These are phyloP conservation scores for Zaprionus camerounensis DNA, from an alignment of 1,140 invertebrate genomes.

Conservation along the genomic window DNA sequence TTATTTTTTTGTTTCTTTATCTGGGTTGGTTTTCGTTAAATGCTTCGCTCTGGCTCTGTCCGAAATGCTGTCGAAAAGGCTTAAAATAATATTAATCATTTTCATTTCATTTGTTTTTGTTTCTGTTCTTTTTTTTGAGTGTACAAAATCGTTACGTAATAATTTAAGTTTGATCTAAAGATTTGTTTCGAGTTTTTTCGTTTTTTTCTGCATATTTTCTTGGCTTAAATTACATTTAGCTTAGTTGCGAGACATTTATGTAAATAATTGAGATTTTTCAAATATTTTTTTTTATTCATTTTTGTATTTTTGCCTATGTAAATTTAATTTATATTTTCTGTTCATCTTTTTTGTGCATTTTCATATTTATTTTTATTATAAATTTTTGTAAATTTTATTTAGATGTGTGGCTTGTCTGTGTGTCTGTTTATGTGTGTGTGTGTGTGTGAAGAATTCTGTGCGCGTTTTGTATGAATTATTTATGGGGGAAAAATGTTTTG, in stretches of 20 bases:
- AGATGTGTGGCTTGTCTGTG: conserved; percentile 56
- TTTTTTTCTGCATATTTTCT: conserved; percentile 52
- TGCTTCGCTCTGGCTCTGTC: conserved; percentile 66
- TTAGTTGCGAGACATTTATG: conserved; percentile 82
- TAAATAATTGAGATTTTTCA: conserved; percentile 79
- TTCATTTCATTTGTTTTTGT: conserved; percentile 7
- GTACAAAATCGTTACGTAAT: conserved; percentile 60
- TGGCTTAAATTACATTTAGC: conserved; percentile 77
- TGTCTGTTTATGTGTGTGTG: conserved; percentile 48
- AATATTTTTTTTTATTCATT: conserved; percentile 39
- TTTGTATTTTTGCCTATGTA: conserved; percentile 66
- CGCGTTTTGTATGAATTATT: conserved; percentile 47
- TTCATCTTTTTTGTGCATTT: conserved; percentile 50
- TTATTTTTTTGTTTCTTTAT: conserved; percentile 3
- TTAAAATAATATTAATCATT: conserved; percentile 20
- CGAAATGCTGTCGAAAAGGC: conserved; percentile 44
- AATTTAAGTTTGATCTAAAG: conserved; percentile 50
- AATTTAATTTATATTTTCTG: conserved; percentile 73
- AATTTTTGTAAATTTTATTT: conserved; percentile 76
- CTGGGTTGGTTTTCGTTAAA: conserved; percentile 47
- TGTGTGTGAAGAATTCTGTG: conserved; percentile 45
- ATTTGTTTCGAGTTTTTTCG: conserved; percentile 17
- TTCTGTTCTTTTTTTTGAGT: conserved; percentile 15
- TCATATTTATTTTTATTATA: conserved; percentile 43
- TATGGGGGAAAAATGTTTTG: conserved; percentile 61